A percentile compares a stretch with the other conserved stretches of the same genome.
These are phyloP conservation scores for Bombus breviceps DNA, from an alignment of 1,140 invertebrate genomes.

Conservation along the genomic window DNA sequence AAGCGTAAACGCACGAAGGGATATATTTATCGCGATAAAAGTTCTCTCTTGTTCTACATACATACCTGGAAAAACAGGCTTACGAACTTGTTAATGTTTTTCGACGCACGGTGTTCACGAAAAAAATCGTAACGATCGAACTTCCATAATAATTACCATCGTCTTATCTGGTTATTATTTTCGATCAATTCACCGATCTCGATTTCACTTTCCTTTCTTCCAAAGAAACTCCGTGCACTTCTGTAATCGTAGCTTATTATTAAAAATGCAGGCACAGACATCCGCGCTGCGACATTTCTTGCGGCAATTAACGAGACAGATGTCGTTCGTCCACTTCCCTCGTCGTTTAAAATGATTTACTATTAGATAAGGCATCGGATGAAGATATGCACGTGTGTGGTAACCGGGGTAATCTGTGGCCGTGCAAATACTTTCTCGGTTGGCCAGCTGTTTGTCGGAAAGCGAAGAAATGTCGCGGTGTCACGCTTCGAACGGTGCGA, in stretches of 20 bases:
- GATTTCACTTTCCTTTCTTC: too few relatives aligned
- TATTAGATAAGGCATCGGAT: background rate
- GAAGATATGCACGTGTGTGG: background rate
- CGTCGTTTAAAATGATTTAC: constrained; percentile 2
- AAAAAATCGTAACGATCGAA: constrained; percentile 30
- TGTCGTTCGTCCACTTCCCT: background rate
- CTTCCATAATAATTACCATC: constrained; percentile 14
- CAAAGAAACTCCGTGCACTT: too few relatives aligned
- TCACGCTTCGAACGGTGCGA: constrained; percentile 54
- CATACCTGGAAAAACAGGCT: background rate
- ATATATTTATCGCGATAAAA: constrained; percentile 35
- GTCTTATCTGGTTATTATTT: constrained; percentile 12
- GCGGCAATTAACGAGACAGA: constrained; percentile 29
- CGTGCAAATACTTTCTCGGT: constrained; percentile 30
- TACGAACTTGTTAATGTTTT: constrained; percentile 1
- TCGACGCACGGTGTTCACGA: background rate
- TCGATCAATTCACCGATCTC: background rate
- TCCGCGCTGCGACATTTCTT: background rate
- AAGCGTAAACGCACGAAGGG: constrained; percentile 17
- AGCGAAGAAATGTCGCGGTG: constrained; percentile 45
- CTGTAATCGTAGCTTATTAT: background rate
- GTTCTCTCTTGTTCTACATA: constrained; percentile 20
- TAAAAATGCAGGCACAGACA: background rate
- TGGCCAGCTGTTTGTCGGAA: constrained; percentile 43
- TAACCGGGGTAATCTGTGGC: background rate